Base-by-base conservation (phyloP, 2,888 invertebrate genomes). In the Minunthozetes semirufus region DNA sequence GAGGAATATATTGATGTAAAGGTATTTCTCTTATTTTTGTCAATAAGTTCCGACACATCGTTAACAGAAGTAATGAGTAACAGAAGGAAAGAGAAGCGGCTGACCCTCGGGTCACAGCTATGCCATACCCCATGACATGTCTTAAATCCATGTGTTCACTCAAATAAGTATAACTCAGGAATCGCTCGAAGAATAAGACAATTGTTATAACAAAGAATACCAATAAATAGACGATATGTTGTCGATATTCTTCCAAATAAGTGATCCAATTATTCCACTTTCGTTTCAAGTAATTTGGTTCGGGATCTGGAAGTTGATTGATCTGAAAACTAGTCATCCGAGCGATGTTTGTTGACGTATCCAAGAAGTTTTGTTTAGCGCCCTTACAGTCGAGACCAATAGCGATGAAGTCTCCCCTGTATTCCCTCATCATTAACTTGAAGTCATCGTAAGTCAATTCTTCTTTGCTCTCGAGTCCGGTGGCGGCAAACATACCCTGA, bases 51-150 rank as follows among this genome's bases (percentile, higher is more conserved):
- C 90, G 84, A 3, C 94, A 95, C 94, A 95, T 94, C 1, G 96
- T 96, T 29, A 97, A 84, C 50, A 96, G 85, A 0, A 97, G 85
- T 13, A 97, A 86, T 79, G 93, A 92, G 84, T 95, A 96, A 84
- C 94, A 94, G 84, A 97, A 96, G 0, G 95, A 95, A 9, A 97
- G 83, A 0, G 95, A 92, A 0, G 94, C 95, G 0, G 96, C 96
- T 0, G 95, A 93, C 22, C 95, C 95, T 82, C 95, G 86, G 0
- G 95, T 95, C 79, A 95, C 92, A 9, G 95, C 95, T 72, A 96
- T 96, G 0, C 96, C 95, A 1, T 94, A 93, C 0, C 96, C 96
- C 96, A 97, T 96, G 61, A 97, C 95, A 81, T 96, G 94, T 0
- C 96, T 86, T 79, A 97, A 84, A 83, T 97, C 96, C 29, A 94